Evolutionary conservation across 2,888 invertebrate species (phyloP).

Genomic region (Tinea trinotella): DNA sequence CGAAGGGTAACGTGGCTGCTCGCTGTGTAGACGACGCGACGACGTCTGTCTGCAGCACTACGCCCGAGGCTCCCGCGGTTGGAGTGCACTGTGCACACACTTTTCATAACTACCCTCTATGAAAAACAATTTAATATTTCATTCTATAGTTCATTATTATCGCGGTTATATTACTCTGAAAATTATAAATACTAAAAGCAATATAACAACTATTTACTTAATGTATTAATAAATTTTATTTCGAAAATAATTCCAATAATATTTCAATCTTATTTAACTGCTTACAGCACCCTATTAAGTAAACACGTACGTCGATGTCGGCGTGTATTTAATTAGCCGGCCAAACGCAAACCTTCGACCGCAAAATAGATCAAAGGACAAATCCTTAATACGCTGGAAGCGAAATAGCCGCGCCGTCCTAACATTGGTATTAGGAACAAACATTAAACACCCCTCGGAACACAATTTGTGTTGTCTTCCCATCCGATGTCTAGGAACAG

Average conservation of each 20-base stretch:
- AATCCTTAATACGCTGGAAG: slow-evolving; percentile 59
- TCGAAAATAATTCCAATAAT: too few species aligned
- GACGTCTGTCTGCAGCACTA: slow-evolving; percentile 15
- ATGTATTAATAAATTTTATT: too few species aligned
- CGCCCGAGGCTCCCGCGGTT: slow-evolving; percentile 1
- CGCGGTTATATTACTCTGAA: not conserved
- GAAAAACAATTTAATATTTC: slow-evolving; percentile 15
- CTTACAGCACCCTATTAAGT: not conserved
- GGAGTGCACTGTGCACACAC: slow-evolving; percentile 15
- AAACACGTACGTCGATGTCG: slow-evolving; percentile 5
- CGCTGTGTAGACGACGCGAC: slow-evolving; percentile 9
- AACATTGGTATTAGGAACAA: slow-evolving; percentile 44
- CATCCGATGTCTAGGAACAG: slow-evolving; percentile 29
- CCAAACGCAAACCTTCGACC: slow-evolving; percentile 48
- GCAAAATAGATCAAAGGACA: slow-evolving; percentile 63
- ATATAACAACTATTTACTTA: not conserved
- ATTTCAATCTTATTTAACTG: not conserved
- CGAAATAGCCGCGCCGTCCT: slow-evolving; percentile 52
- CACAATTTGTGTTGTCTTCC: slow-evolving; percentile 45
- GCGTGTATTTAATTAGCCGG: slow-evolving; percentile 52
- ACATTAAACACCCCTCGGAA: slow-evolving; percentile 22
- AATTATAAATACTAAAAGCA: not conserved
- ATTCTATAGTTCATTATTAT: not conserved
- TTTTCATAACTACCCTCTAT: slow-evolving; percentile 9
- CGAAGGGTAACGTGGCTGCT: slow-evolving; percentile 1